phyloP scores from a whole-genome alignment of 1,140 invertebrate genomes.

The Ctenoplectra terminalis region DNA sequence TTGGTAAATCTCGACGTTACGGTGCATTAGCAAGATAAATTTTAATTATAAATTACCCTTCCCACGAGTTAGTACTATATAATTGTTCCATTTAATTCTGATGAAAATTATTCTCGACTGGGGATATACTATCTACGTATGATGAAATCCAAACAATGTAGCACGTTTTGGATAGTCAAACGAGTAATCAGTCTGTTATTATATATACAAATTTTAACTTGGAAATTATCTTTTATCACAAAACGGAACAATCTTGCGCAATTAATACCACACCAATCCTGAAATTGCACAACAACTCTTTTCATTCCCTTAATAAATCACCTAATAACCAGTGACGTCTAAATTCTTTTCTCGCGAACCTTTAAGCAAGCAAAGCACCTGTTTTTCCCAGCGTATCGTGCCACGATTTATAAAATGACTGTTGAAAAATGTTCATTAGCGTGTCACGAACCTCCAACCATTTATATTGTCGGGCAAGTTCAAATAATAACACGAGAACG shows the following conservation, averaged over 20 bases:
- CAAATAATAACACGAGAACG: background rate
- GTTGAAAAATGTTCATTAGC: constrained; percentile 37
- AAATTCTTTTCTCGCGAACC: background rate
- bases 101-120: no score
- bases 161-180: no score
- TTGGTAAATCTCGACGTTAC: background rate
- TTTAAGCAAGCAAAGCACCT: background rate
- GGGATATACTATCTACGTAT: no score
- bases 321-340: background rate
- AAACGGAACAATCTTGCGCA: background rate
- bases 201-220: no score
- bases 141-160: no score
- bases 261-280: background rate
- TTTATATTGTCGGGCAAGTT: background rate
- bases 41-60: background rate
- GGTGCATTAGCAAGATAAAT: background rate
- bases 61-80: background rate
- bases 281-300: background rate
- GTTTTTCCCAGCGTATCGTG: background rate
- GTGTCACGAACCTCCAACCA: constrained; percentile 13
- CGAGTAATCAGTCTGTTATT: no score
- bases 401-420: constrained; percentile 23
- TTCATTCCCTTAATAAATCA: background rate
- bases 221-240: no score
- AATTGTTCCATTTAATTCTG: background rate